phyloP scores from a whole-genome alignment of 2,888 invertebrate species.

The Melieria omissa region DNA sequence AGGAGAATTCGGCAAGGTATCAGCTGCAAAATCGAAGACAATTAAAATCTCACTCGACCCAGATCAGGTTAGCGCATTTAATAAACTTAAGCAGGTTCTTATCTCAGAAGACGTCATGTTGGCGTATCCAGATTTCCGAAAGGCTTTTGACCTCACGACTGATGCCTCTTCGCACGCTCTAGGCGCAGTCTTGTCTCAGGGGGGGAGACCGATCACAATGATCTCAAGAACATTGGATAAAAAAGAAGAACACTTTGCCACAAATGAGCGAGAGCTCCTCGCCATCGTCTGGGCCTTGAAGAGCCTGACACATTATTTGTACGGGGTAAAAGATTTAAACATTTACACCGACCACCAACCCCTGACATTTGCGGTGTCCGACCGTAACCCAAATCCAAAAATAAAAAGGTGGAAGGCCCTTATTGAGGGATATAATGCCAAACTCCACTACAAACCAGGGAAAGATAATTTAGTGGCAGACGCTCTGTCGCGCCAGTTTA shows the following conservation, averaged over 20 bases:
- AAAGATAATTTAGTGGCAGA: no score
- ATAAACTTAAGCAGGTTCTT: slow-evolving; percentile 38
- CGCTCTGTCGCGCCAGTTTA: no score
- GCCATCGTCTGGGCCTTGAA: slow-evolving; percentile 5
- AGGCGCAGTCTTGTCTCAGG: slow-evolving; percentile 25
- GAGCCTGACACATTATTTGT: slow-evolving; percentile 8
- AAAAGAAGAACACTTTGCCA: slow-evolving; percentile 36
- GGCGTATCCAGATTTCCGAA: slow-evolving; percentile 37
- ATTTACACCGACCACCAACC: slow-evolving; percentile 6
- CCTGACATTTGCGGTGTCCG: no score
- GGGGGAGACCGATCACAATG: slow-evolving; percentile 12
- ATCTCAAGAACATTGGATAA: slow-evolving; percentile 35
- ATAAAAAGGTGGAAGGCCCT: no score
- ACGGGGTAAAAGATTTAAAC: slow-evolving; percentile 12
- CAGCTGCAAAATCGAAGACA: slow-evolving; percentile 36
- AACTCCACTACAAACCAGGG: no score
- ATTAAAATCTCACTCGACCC: slow-evolving; percentile 30
- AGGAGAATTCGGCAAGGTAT: slow-evolving; percentile 42
- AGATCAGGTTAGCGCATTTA: slow-evolving; percentile 31
- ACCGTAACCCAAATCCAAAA: no score
- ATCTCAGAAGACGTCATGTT: slow-evolving; percentile 35
- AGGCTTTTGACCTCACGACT: slow-evolving; percentile 40
- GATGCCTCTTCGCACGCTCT: slow-evolving; percentile 28
- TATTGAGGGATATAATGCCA: no score
- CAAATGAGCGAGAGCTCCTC: slow-evolving; percentile 27